Conservation (phyloP, 2,797 vertebrate genomes). For the Thalassophryne amazonica region DNA sequence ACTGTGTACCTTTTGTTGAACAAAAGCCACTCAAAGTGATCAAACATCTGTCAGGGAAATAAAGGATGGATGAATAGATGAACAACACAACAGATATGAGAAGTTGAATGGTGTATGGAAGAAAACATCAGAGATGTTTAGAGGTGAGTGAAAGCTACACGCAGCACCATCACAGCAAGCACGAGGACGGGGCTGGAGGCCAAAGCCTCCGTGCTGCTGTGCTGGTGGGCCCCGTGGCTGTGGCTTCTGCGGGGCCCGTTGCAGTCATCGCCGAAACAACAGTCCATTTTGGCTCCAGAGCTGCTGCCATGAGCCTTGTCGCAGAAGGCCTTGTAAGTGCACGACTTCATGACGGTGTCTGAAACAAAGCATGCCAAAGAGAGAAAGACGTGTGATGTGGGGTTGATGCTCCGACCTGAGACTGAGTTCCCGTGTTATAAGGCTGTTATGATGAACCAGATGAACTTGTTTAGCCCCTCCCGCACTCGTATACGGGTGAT, state of each 20-base stretch:
- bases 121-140: conserved; percentile 31
- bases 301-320: conserved; percentile 74
- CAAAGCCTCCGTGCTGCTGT: conserved; percentile 22
- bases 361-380: conserved; percentile 23
- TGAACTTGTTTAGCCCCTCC: no score
- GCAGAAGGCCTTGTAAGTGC: conserved; percentile 86
- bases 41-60: no score
- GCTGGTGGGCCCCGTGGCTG: conserved; percentile 57
- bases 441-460: conserved; percentile 11
- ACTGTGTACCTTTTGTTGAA: no score
- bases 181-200: conserved; percentile 57
- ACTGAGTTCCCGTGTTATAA: not conserved
- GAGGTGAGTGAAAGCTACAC: conserved; percentile 51
- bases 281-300: conserved; percentile 77
- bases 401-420: not conserved
- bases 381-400: not conserved
- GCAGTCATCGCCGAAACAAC: conserved; percentile 84
- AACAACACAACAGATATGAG: not conserved
- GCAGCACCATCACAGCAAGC: conserved; percentile 46
- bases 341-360: conserved; percentile 87
- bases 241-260: conserved; percentile 78
- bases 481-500: no score
- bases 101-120: conserved; percentile 2
- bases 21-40: no score
- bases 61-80: not conserved